Evolutionary conservation across 1,140 invertebrate genomes (phyloP).

Genomic region (Venturia canescens): DNA sequence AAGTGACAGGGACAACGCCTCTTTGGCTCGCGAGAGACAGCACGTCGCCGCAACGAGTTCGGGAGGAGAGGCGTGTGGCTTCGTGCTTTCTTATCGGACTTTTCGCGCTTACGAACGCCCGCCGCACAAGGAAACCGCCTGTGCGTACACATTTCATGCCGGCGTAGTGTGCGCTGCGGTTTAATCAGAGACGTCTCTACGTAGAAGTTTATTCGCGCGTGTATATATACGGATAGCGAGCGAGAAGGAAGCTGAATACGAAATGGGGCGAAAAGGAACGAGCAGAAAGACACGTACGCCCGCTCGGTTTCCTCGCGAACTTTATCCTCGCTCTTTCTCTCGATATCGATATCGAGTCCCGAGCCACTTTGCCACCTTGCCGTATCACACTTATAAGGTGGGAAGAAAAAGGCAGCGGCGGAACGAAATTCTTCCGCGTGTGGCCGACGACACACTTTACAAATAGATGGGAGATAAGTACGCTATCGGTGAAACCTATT

Average conservation of each 20-base stretch:
- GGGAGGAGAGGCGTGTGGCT: constrained; percentile 1
- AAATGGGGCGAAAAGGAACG: not conserved
- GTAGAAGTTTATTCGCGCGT: not conserved
- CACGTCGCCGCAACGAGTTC: constrained; percentile 15
- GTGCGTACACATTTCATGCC: not conserved
- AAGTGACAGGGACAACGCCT: not conserved
- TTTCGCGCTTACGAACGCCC: constrained; percentile 13
- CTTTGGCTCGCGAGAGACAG: constrained; percentile 7
- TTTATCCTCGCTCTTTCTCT: not conserved
- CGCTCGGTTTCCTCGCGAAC: not conserved
- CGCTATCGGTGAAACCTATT: no score
- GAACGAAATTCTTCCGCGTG: not conserved
- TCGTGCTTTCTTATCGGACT: constrained; percentile 23
- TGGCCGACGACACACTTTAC: not conserved
- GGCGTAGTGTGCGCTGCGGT: constrained; percentile 11
- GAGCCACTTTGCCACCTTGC: not conserved
- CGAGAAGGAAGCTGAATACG: not conserved
- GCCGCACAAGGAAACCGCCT: not conserved
- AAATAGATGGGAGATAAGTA: no score
- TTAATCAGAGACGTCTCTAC: not conserved
- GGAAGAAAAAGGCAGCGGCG: not conserved
- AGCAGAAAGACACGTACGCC: not conserved
- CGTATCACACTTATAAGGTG: not conserved
- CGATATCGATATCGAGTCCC: not conserved
- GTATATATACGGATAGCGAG: not conserved